A percentile compares a stretch with the other conserved stretches of the same genome.
phyloP scores from a whole-genome alignment of 2,113 vertebrate genomes.

The Delphinapterus leucas region DNA sequence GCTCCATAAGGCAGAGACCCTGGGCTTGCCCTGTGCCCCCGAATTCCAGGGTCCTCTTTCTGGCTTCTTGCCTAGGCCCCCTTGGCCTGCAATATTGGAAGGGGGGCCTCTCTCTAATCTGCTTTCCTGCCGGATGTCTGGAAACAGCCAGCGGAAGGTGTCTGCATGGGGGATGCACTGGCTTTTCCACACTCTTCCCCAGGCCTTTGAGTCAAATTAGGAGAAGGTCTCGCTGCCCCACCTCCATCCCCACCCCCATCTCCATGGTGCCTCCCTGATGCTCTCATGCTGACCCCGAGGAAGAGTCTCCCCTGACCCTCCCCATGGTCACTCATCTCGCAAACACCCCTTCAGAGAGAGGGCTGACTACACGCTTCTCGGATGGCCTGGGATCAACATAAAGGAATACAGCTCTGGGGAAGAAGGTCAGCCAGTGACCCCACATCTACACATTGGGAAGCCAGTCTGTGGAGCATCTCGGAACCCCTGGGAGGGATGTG shows the following conservation, averaged over 20 bases:
- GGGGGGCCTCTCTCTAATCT: neutral
- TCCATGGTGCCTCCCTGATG: neutral
- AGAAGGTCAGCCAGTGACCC: neutral
- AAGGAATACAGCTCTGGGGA: rapidly evolving
- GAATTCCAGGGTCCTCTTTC: rapidly evolving
- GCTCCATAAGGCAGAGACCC: too few species aligned
- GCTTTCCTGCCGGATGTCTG: neutral
- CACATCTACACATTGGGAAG: neutral
- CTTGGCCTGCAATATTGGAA: rapidly evolving
- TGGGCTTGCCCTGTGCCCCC: neutral
- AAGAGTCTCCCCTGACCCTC: neutral
- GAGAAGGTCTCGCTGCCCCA: neutral
- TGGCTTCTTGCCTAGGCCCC: rapidly evolving
- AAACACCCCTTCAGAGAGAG: too few species aligned
- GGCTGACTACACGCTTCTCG: rapidly evolving
- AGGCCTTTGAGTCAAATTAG: neutral
- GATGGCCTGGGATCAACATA: neutral
- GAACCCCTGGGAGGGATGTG: rapidly evolving
- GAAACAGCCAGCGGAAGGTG: neutral
- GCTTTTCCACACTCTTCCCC: too few species aligned
- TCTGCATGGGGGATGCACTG: neutral
- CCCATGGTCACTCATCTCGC: neutral
- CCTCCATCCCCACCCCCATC: too few species aligned
- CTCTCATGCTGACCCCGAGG: neutral
- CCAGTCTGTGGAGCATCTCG: neutral